Conservation (phyloP, 2,888 invertebrate species). For the Thysanoteuthis rhombus region DNA sequence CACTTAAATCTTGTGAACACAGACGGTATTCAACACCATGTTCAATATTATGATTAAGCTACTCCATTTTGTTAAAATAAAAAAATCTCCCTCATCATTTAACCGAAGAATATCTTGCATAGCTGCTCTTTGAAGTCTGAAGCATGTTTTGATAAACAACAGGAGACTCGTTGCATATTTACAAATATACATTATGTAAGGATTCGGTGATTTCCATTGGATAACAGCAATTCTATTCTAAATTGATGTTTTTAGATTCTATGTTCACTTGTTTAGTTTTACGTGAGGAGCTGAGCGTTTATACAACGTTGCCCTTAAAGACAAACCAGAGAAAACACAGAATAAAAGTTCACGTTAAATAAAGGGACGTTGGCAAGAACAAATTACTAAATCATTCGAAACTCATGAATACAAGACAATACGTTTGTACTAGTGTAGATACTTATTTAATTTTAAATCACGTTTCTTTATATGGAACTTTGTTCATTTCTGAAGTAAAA, state of each 20-base stretch:
- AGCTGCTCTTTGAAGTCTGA: not conserved
- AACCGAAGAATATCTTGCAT: not conserved
- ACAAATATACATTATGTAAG: not conserved
- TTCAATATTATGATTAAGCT: not conserved
- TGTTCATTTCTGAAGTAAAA: not conserved
- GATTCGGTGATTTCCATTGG: not conserved
- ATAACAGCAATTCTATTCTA: not conserved
- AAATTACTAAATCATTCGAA: not conserved
- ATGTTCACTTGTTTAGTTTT: not conserved
- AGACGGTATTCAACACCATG: not conserved
- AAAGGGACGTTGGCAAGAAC: not conserved
- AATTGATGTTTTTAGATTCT: not conserved
- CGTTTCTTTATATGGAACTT: not conserved
- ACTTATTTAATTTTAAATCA: not conserved
- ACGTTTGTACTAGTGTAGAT: not conserved
- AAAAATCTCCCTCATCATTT: no score
- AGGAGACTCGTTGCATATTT: not conserved
- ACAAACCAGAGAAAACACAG: not conserved
- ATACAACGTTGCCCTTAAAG: no score
- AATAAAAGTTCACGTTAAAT: not conserved
- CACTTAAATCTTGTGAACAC: not conserved
- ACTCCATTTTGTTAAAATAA: not conserved
- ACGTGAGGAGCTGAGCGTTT: not conserved
- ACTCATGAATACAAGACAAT: not conserved
- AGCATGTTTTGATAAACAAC: not conserved